Conservation (phyloP, 2,888 invertebrate species). For the Vandiemenella viatica region DNA sequence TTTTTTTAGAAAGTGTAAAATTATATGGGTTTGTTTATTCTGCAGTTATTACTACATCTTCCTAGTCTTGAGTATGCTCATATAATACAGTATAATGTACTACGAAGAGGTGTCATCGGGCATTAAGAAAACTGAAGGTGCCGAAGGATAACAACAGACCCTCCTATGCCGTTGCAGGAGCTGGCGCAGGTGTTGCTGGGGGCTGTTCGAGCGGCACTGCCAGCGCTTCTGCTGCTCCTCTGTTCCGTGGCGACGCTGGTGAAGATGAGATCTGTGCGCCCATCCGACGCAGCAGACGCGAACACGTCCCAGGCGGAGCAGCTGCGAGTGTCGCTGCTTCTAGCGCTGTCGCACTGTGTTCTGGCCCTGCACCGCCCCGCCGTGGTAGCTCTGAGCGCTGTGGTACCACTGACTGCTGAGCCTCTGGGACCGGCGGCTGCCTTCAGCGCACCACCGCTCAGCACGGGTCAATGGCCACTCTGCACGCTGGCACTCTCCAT, state of each 20-base stretch:
- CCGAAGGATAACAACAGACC: too few species aligned
- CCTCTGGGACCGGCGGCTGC: background rate
- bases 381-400: background rate
- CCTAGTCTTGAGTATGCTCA: too few species aligned
- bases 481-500: background rate
- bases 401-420: too few species aligned
- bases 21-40: too few species aligned
- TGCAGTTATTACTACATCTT: too few species aligned
- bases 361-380: background rate
- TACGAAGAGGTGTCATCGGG: too few species aligned
- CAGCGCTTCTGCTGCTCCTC: background rate
- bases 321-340: background rate
- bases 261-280: background rate
- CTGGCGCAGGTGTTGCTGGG: background rate
- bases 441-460: background rate
- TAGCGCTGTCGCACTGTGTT: background rate
- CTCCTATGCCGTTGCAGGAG: background rate
- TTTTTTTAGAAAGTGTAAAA: too few species aligned
- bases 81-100: too few species aligned
- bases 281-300: background rate
- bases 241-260: background rate
- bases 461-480: background rate
- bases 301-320: background rate
- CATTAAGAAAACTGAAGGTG: too few species aligned
- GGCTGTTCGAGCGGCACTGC: background rate